Percentiles rank a stretch among this genome's conserved stretches.
These are phyloP conservation scores for Merops nubicus DNA, from an alignment of 2,113 vertebrate genomes.

Conservation along the genomic window DNA sequence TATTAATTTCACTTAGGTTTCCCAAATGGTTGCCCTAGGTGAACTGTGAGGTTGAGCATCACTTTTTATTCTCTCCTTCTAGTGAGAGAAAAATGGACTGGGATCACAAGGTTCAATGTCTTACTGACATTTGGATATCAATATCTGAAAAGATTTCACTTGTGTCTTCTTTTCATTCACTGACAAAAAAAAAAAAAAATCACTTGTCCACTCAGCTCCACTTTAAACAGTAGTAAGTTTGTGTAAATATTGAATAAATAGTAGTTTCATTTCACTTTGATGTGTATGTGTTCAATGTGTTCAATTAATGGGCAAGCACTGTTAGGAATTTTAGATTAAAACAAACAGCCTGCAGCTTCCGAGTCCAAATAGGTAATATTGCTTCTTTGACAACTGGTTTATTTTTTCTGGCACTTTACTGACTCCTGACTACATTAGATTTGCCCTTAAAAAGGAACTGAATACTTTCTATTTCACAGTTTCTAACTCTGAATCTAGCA, in stretches of 20 bases:
- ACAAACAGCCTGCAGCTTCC: background rate
- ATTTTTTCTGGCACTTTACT: background rate
- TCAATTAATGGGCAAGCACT: background rate
- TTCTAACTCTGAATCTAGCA: background rate
- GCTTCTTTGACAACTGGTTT: background rate
- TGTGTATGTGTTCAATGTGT: background rate
- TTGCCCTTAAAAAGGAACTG: background rate
- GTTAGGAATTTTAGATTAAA: slow-evolving; percentile 7
- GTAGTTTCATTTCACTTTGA: background rate
- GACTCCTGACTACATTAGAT: background rate
- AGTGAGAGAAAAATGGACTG: background rate
- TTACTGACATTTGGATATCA: too few relatives aligned
- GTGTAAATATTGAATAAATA: background rate
- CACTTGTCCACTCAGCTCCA: background rate
- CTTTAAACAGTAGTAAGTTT: background rate
- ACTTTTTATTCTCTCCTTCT: background rate
- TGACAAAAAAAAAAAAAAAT: background rate
- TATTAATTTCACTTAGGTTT: background rate
- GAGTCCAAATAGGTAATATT: background rate
- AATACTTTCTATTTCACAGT: background rate
- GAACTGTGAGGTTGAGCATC: background rate
- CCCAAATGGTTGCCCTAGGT: background rate
- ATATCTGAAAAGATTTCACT: background rate
- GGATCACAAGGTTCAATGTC: background rate
- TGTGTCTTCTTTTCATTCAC: background rate